Base-by-base conservation (phyloP, 2,113 vertebrate species). In the Otis tarda region DNA sequence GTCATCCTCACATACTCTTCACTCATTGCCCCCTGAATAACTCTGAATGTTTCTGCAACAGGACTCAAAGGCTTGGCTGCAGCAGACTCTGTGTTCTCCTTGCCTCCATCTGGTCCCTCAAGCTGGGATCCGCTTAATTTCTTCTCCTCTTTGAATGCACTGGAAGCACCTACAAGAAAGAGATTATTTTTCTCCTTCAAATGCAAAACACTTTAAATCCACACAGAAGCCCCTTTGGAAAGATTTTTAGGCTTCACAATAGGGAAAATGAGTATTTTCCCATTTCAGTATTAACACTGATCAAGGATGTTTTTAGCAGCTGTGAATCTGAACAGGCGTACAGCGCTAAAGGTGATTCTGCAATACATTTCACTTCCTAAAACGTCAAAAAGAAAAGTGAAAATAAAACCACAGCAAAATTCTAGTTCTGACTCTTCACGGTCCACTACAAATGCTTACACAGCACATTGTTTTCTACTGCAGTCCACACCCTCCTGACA, bases 31-130 rank as follows among this genome's bases (percentile, higher is more conserved):
- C 87, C 95, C 82, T 96, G 98, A 96, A 99, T 98, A 63, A 95
- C 89, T 75, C 96, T 96, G 90, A 99, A 99, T 0, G 98, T 99
- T 87, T 98, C 98, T 91, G 97, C 98, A 74, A 99, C 98, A 23
- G 98, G 96, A 85, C 98, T 97, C 10, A 25, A 67, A 13, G 77
- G 14, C 9, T 92, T 56, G 13, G 93, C 87, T 23, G 97, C 2
- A 20, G 71, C 41, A 65, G 95, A 50, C 18, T 27, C 91, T 11
- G 33, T 7, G 25, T 39, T 12, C 8, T 3, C 35, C 28, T 67
- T 43, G 9, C 75, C 83, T 75, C 47, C 86, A 25, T 6, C 75
- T 15, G 69, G 16, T 31, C 35, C 65, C 68, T 93, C 68, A 7
- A 25, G 60, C 69, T 83, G 91, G 4, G 52, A 37, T 18, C 7